A percentile compares a stretch with the other conserved stretches of the same genome.
Evolutionary conservation across 2,113 vertebrate species (phyloP).

Genomic region (Beaufortia kweichowensis): DNA sequence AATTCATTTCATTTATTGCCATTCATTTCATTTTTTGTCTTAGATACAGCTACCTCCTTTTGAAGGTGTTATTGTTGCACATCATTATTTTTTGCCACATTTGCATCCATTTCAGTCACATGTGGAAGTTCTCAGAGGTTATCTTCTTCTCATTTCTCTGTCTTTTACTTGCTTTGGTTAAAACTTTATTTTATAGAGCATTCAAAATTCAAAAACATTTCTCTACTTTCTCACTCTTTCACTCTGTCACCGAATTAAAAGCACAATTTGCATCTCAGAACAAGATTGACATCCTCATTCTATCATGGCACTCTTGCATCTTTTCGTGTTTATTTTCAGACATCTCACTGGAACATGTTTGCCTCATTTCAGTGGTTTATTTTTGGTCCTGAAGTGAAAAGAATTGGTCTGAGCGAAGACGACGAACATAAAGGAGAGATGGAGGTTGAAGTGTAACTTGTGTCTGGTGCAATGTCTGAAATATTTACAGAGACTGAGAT

Average conservation of each 20-base stretch:
- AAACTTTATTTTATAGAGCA: slow-evolving; percentile 7
- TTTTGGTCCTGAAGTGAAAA: neutral
- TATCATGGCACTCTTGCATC: neutral
- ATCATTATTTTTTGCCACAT: too few relatives aligned
- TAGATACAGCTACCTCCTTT: too few relatives aligned
- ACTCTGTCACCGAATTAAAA: neutral
- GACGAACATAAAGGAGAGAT: neutral
- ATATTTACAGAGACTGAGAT: slow-evolving; percentile 36
- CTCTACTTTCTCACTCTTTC: neutral
- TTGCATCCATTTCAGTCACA: neutral
- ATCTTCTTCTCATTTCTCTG: neutral
- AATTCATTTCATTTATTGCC: too few relatives aligned
- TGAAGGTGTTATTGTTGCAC: too few relatives aligned
- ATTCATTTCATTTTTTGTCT: too few relatives aligned
- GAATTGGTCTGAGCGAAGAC: neutral
- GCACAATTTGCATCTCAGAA: neutral
- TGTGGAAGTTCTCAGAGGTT: neutral
- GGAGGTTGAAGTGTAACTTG: slow-evolving; percentile 6
- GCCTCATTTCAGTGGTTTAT: neutral
- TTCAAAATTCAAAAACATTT: neutral
- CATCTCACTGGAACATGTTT: neutral
- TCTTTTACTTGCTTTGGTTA: neutral
- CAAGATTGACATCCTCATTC: neutral
- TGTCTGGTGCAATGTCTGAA: slow-evolving; percentile 38
- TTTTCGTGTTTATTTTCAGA: slow-evolving; percentile 19